Evolutionary conservation across 1,140 invertebrate genomes (phyloP).

Genomic region (Copidosoma floridanum): DNA sequence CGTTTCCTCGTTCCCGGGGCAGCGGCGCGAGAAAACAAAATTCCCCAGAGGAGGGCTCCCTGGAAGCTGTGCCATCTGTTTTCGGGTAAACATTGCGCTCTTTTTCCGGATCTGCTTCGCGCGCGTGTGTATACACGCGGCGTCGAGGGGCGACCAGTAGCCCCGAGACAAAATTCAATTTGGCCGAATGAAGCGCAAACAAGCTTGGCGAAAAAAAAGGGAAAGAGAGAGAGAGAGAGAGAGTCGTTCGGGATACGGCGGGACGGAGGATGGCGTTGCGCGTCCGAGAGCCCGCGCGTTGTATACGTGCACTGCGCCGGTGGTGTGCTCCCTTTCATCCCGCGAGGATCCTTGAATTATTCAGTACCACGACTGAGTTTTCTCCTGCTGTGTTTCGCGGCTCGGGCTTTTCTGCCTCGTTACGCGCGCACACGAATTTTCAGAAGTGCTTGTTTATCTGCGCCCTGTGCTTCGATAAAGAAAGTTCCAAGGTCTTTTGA

Average conservation of each 20-base stretch:
- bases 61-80: constrained; percentile 48
- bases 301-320: not conserved
- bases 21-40: too few relatives aligned
- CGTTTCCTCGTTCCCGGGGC: too few relatives aligned
- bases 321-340: constrained; percentile 5
- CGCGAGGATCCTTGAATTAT: constrained; percentile 17
- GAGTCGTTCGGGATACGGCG: not conserved
- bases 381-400: too few relatives aligned
- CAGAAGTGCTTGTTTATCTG: not conserved
- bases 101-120: constrained; percentile 30
- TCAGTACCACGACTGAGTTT: too few relatives aligned
- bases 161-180: constrained; percentile 51
- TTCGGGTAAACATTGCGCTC: constrained; percentile 47
- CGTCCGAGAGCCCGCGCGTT: constrained; percentile 10
- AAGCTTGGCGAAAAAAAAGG: constrained; percentile 39
- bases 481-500: too few relatives aligned
- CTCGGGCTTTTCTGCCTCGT: too few relatives aligned
- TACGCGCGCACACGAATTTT: not conserved
- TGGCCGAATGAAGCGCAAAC: constrained; percentile 51
- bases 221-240: constrained; percentile 40
- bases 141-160: too few relatives aligned
- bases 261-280: not conserved
- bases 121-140: too few relatives aligned
- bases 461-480: too few relatives aligned
- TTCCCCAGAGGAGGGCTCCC: constrained; percentile 30